Evolutionary conservation across 2,888 invertebrate species (phyloP), one percentile per base, ranked within the genome.

Genomic region (Andrena camellia): DNA sequence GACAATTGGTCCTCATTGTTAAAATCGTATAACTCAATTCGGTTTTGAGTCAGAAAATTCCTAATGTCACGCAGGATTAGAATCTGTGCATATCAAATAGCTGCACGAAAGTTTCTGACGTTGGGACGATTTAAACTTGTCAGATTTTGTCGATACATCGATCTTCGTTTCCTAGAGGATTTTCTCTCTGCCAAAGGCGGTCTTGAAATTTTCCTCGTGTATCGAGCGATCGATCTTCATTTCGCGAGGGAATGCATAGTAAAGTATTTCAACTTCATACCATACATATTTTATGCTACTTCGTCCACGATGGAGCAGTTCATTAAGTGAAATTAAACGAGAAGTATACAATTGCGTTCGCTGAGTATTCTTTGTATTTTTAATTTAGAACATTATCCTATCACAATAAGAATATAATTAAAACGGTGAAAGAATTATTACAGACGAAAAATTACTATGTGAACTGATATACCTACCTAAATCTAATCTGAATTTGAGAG

Each of bases 171-270:
- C 57, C 20, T 20, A 26, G 4, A 57, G 23, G 23, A 10, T 23
- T 57, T 57, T 57, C 23, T 10, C 23, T 1, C 26, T 10, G 23
- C 13, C 26, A 23, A 10, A 57, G 26, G 1, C 42, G 57, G 26
- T 57, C 57, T 57, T 26, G 57, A 57, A 26, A 57, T 57, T 57
- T 57, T 26, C 10, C 26, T 10, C 54, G 54, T 23, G 57, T 57
- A 57, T 57, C 57, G 57, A 57, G 23, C 10, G 4, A 23, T 57
- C 57, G 57, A 57, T 57, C 57, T 26, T 57, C 26, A 57, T 57
- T 57, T 26, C 4, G 10, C 10, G 57, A 26, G 13, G 23, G 57
- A 57, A 26, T 26, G 57, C 57, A 23, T 57, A 23, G 26, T 4
- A 57, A 26, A 26, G 26, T 57, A 57, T 57, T 23, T 10, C 23